Evolutionary conservation across 2,113 vertebrate genomes (phyloP).

Genomic region (pig (Sus scrofa)): T2T-Sscrofa CM000812.6:256370001-256370500

Average conservation of each 20-base stretch:
- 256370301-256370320: neutral
- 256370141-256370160: conserved; percentile 24
- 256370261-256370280: neutral
- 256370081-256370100: conserved; percentile 2
- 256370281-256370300: neutral
- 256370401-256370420: neutral
- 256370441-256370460: neutral
- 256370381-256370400: neutral
- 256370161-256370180: neutral
- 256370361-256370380: neutral
- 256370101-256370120: neutral
- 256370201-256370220: conserved; percentile 30
- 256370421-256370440: neutral
- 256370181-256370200: neutral
- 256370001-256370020: conserved; percentile 2
- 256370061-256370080: neutral
- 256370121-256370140: conserved; percentile 1
- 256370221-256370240: neutral
- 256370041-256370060: neutral
- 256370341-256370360: neutral
- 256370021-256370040: conserved; percentile 4
- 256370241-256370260: neutral
- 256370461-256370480: neutral
- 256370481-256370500: neutral
- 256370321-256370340: conserved; percentile 23